Evolutionary conservation across 2,888 invertebrate genomes (phyloP).

Genomic region (Rhodophaea formosa): DNA sequence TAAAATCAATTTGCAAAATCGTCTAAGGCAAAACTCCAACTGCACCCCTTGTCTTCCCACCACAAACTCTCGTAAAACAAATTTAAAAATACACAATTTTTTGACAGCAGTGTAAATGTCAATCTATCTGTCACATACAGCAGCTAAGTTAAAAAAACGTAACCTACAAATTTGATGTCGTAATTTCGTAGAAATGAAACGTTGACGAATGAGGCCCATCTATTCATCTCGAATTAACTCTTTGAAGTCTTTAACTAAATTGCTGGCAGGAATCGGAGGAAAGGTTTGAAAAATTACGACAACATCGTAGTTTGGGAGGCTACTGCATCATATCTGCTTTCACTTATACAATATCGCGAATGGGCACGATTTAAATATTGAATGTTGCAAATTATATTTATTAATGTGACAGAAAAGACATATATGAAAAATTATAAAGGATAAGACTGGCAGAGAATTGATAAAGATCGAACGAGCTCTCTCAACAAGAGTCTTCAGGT

Average conservation of each 20-base stretch:
- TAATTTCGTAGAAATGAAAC: constrained; percentile 29
- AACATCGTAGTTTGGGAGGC: background rate
- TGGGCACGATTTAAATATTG: too few relatives aligned
- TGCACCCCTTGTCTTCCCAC: too few relatives aligned
- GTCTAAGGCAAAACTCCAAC: too few relatives aligned
- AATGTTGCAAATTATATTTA: too few relatives aligned
- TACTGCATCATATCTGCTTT: background rate
- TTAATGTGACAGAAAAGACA: too few relatives aligned
- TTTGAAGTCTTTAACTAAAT: constrained; percentile 51
- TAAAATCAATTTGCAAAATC: too few relatives aligned
- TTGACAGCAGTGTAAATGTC: background rate
- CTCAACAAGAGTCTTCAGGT: too few relatives aligned
- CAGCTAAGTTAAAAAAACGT: background rate
- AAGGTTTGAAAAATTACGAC: constrained; percentile 7
- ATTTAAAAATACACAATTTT: too few relatives aligned
- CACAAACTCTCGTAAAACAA: too few relatives aligned
- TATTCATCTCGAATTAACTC: constrained; percentile 44
- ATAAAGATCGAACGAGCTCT: too few relatives aligned
- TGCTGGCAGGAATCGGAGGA: constrained; percentile 15
- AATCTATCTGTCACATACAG: background rate
- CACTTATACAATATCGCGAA: background rate
- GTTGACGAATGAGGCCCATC: constrained; percentile 48
- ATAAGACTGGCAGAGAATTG: too few relatives aligned
- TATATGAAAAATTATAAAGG: too few relatives aligned
- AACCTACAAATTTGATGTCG: constrained; percentile 12